Base-by-base conservation (phyloP, 1,140 invertebrate genomes). In the Phocides pigmalion region DNA sequence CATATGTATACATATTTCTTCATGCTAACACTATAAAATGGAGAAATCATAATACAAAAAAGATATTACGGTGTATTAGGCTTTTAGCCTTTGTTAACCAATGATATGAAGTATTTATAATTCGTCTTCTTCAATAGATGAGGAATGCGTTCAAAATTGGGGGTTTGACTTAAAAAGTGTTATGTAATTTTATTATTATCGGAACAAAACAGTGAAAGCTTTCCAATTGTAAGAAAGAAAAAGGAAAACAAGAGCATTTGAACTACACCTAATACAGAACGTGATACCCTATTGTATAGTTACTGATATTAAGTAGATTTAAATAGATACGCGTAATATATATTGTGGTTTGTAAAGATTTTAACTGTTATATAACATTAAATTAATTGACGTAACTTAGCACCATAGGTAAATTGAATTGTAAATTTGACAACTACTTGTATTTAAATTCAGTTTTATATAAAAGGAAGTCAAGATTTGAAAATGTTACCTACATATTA, bases 121-220 rank as follows among this genome's bases (percentile, higher is more conserved):
- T n/a, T n/a, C n/a, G n/a, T n/a, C 25, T 3, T 28, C 9, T 28
- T 28, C 25, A 3, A 0, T 8, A 28, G 5, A 1, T 1, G 9
- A 28, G 5, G 25, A 28, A 28, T 46, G 6, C 11, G 4, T 1
- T 20, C 25, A 14, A 50, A 16, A 16, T 28, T 32, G 14, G 16
- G 25, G 1, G 32, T 28, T 12, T 11, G 12, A 8, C 25, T 0
- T 25, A 28, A 32, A 32, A n/a, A 58, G 12, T 11, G 54, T 58
- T 35, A 47, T 25, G 25, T 46, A 17, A 47, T 9, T 47, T 28
- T 28, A 22, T 46, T 28, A 42, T 47, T 28, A 46, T 42, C 28
- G 49, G 49, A 51, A 20, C 28, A 41, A 59, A 59, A 59, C 35
- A 28, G 54, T 59, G 54, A 59, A 46, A 59, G 54, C 47, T 59